These are phyloP conservation scores for Picus viridis DNA, from an alignment of 2,797 vertebrate species.

Conservation along the genomic window DNA sequence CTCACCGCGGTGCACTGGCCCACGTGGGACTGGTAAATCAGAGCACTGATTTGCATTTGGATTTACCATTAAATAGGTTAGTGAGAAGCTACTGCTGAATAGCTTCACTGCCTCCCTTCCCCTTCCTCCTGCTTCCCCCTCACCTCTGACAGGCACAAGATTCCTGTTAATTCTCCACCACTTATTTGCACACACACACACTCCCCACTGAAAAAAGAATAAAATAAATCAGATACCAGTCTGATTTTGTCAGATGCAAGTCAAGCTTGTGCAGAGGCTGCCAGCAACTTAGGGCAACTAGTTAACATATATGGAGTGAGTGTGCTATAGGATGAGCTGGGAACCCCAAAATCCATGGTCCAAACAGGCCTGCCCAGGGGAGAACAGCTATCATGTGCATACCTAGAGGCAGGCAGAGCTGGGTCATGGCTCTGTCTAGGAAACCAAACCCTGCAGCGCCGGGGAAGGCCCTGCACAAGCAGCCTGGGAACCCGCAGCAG, in stretches of 20 bases:
- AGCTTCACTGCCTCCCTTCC: background rate
- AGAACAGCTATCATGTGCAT: rapidly evolving
- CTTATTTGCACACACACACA: background rate
- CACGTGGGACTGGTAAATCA: background rate
- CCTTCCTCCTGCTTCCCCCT: background rate
- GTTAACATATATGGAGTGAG: rapidly evolving
- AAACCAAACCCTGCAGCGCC: background rate
- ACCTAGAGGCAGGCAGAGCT: background rate
- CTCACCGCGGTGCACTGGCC: background rate
- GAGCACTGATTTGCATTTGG: background rate
- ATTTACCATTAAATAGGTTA: conserved; percentile 6
- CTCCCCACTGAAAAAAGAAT: background rate
- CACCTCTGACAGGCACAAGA: background rate
- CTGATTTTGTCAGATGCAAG: background rate
- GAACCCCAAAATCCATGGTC: background rate
- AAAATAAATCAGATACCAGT: too few species aligned
- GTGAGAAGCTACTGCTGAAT: background rate
- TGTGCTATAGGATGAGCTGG: rapidly evolving
- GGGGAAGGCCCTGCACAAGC: background rate
- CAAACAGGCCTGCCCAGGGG: background rate
- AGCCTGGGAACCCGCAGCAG: background rate
- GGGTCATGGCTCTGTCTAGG: background rate
- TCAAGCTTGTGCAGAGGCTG: background rate
- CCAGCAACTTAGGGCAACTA: background rate
- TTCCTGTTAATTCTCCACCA: background rate